A percentile compares a stretch with the other conserved stretches of the same genome.
Evolutionary conservation across 1,140 invertebrate species (phyloP).

Genomic region (Delia radicum): DNA sequence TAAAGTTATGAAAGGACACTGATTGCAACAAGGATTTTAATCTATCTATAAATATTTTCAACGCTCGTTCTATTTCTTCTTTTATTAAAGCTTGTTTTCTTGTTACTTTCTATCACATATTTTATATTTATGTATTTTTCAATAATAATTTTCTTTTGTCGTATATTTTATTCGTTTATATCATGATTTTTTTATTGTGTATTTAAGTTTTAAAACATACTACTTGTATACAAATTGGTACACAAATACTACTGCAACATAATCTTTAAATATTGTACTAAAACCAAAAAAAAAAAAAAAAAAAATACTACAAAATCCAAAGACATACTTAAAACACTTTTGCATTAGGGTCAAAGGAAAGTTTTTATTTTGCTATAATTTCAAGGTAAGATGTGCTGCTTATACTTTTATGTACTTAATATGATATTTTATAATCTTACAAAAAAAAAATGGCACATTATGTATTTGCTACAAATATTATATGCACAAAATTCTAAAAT

Average conservation of each 20-base stretch:
- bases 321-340: not conserved
- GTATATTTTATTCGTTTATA: not conserved
- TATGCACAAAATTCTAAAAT: not conserved
- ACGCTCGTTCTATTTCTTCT: not conserved
- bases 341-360: not conserved
- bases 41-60: not conserved
- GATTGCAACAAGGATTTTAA: conserved; percentile 5
- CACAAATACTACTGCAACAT: not conserved
- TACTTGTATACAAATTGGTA: conserved; percentile 4
- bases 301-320: not conserved
- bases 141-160: not conserved
- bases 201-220: not conserved
- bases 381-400: not conserved
- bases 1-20: conserved; percentile 10
- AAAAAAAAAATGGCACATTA: not conserved
- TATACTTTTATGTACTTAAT: too few relatives aligned
- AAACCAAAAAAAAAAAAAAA: not conserved
- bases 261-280: not conserved
- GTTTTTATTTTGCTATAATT: not conserved
- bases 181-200: not conserved
- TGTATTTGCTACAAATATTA: not conserved
- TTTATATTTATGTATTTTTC: not conserved
- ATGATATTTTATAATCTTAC: not conserved
- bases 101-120: too few relatives aligned
- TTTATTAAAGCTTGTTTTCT: not conserved